These are phyloP conservation scores for cattle (Bos taurus) DNA, from an alignment of 2,113 vertebrate species.

Conservation along the genomic window DNA sequence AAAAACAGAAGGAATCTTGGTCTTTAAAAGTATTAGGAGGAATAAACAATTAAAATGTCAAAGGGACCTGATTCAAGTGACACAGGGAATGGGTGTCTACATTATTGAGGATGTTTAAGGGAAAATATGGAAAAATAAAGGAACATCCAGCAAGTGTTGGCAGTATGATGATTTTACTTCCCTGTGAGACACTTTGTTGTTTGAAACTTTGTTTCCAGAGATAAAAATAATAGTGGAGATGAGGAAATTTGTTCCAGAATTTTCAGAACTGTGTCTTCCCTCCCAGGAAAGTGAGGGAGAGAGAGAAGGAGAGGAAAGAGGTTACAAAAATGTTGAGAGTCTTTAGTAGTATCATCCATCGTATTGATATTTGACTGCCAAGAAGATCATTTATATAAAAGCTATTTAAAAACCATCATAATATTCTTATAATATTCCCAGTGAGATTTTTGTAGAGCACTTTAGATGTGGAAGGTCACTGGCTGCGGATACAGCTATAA, in stretches of 20 bases:
- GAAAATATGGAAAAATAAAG: neutral
- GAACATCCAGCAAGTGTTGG: neutral
- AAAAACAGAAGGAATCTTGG: neutral
- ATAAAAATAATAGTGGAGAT: neutral
- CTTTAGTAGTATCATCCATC: neutral
- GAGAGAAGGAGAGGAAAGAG: neutral
- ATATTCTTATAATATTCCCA: neutral
- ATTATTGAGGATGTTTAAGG: neutral
- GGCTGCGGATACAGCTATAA: neutral
- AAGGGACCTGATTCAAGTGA: neutral
- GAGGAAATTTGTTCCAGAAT: neutral
- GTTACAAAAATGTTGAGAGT: neutral
- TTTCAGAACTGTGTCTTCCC: neutral
- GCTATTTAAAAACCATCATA: neutral
- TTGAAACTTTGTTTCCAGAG: neutral
- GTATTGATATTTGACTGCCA: neutral
- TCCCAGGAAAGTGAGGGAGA: neutral
- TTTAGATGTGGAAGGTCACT: neutral
- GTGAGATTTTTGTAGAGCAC: neutral
- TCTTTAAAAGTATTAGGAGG: neutral
- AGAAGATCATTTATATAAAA: neutral
- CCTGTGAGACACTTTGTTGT: neutral
- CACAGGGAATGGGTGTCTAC: neutral
- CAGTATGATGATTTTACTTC: neutral
- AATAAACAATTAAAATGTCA: neutral